A percentile compares a stretch with the other conserved stretches of the same genome.
phyloP scores from a whole-genome alignment of 2,113 vertebrate species.

The Tupaia chinensis region DNA sequence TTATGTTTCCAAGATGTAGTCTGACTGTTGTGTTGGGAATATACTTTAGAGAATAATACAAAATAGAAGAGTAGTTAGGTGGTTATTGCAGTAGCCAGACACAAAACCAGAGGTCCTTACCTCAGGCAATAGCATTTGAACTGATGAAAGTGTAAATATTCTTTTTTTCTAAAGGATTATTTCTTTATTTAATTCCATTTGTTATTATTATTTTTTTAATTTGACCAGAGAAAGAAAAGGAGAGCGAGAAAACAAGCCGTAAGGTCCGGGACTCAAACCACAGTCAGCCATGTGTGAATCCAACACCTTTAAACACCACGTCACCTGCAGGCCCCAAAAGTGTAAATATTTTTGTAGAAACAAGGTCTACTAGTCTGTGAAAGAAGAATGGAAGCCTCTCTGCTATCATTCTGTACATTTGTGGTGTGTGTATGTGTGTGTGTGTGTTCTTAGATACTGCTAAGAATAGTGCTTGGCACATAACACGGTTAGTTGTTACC shows the following conservation, averaged over 20 bases:
- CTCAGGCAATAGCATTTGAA: background rate
- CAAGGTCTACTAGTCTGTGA: background rate
- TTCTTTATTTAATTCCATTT: too few relatives aligned
- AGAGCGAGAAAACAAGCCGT: too few relatives aligned
- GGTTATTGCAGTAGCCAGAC: background rate
- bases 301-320: too few relatives aligned
- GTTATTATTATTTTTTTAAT: too few relatives aligned
- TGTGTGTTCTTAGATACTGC: background rate
- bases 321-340: too few relatives aligned
- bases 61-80: background rate
- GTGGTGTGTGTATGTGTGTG: background rate
- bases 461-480: background rate
- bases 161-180: background rate
- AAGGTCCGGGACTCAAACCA: too few relatives aligned
- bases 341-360: background rate
- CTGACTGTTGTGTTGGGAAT: background rate
- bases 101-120: background rate
- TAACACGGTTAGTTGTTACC: background rate
- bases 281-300: too few relatives aligned
- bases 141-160: background rate
- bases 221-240: too few relatives aligned
- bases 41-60: background rate
- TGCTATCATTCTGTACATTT: background rate
- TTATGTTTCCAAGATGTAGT: background rate
- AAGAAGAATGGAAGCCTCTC: background rate